Evolutionary conservation across 2,113 vertebrate genomes (phyloP), one percentile per base, ranked within the genome.

Genomic region (Bujurquina vittata): DNA sequence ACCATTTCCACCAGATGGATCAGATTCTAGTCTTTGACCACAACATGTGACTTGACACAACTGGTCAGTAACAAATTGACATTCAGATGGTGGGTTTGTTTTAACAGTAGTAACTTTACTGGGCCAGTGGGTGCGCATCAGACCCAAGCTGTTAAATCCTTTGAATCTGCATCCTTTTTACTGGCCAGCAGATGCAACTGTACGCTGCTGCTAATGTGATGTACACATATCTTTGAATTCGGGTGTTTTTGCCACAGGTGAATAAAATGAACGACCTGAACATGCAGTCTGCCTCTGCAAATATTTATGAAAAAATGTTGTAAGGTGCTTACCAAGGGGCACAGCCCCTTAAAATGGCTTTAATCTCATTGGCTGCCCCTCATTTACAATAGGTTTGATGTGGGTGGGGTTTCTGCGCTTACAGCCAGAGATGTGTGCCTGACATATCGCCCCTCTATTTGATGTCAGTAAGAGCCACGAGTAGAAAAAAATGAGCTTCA

Each of bases 21-120:
- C 0, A 1, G 5, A 69, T 43, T 18, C 4, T 56, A 22, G 2
- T 10, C 6, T 67, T 46, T 67, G 37, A 46, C 22, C 63, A 67
- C 63, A 22, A 26, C 63, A 43, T 14, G 2, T 17, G 46, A 49
- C 15, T 15, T 15, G 46, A 49, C 15, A 17, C 46, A 49, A 17
- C 49, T 52, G 15, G 2, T 52, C 6, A 52, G 49, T 7, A 52
- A 52, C 5, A 0, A 69, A 49, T 2, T 40, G 26, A 18, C 4
- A 0, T 67, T 67, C 63, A 67, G 22, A 3, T 0, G 0, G 8
- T 55, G 52, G 10, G 18, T 20, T 55, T 20, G 20, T 55, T n/a
- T n/a, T 6, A 49, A 49, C 15, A n/a, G 52, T n/a, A 55, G 7
- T 52, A 52, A 20, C 17, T 52, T 18, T 18, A 49, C 5, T 3